Base-by-base conservation (phyloP, 1,140 invertebrate species). In the Nasonia longicornis region DNA sequence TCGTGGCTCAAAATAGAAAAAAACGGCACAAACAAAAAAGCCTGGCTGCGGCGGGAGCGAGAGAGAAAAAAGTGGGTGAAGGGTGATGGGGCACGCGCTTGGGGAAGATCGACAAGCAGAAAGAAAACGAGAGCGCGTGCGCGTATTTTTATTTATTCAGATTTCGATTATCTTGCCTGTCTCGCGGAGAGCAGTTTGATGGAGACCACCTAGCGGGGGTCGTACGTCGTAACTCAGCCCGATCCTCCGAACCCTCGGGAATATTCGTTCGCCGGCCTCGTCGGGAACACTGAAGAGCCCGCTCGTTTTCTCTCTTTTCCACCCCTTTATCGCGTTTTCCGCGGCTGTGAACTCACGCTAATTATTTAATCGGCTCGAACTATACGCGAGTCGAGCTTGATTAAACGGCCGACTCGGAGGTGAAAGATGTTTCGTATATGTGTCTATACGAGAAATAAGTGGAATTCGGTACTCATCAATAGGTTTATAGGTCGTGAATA, bases 161-260 rank as follows among this genome's bases (percentile, higher is more conserved):
- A 86, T 84, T 88, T 89, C 85, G 87, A 88, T 89, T 88, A 89
- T 88, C 87, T 86, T 85, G 84, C 80, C 83, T 79, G 86, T 86
- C 85, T 85, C 83, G 76, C 80, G 84, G 85, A 85, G 84, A 85
- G 84, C 84, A 80, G 85, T 84, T 86, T 86, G 85, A 87, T 84
- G 84, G 83, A 86, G 86, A 87, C 87, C 86, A 86, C 86, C 87
- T 87, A 85, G 85, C 74, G 80, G 84, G 84, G 86, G 85, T 86
- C 86, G 85, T 48, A n/a, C 83, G 82, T 80, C 85, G 85, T 87
- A 86, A 86, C 85, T 87, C 86, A 87, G 81, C 82, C 26, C 26
- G 26, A 67, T 38, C 42, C 64, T 66, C 78, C 69, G 77, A 86
- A 82, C 85, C 86, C 85, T 84, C 83, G 85, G 85, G 86, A 87